phyloP scores from a whole-genome alignment of 2,888 invertebrate species.

The Coenonympha glycerion region DNA sequence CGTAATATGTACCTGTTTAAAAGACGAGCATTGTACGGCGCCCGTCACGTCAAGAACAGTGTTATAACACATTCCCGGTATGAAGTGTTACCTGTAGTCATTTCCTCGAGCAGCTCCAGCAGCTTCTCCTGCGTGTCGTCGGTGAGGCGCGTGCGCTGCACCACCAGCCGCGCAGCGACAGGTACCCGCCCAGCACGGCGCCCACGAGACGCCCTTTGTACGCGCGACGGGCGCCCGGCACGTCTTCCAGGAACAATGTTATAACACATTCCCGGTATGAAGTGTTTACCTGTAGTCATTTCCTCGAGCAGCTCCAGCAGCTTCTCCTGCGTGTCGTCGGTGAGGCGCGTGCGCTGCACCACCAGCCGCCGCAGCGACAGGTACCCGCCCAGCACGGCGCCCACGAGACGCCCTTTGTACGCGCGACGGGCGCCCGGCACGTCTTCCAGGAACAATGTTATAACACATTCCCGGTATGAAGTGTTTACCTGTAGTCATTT shows the following conservation, averaged over 20 bases:
- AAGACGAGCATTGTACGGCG: too few relatives aligned
- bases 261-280: too few relatives aligned
- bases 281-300: conserved; percentile 91
- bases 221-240: too few relatives aligned
- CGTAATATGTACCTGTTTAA: too few relatives aligned
- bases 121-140: conserved; percentile 98
- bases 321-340: conserved; percentile 97
- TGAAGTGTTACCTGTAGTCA: conserved; percentile 91
- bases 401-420: background rate
- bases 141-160: conserved; percentile 94
- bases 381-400: background rate
- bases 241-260: too few relatives aligned
- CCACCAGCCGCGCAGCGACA: conserved; percentile 92
- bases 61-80: too few relatives aligned
- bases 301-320: conserved; percentile 93
- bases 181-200: conserved; percentile 94
- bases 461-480: background rate
- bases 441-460: background rate
- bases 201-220: conserved; percentile 93
- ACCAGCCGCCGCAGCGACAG: conserved; percentile 78
- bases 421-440: background rate
- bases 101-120: conserved; percentile 93
- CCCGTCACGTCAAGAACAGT: too few relatives aligned
- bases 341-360: conserved; percentile 94
- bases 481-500: conserved; percentile 91